A percentile compares a stretch with the other conserved stretches of the same genome.
Conservation (phyloP, 1,140 invertebrate genomes). For the Plutomurus gul region DNA sequence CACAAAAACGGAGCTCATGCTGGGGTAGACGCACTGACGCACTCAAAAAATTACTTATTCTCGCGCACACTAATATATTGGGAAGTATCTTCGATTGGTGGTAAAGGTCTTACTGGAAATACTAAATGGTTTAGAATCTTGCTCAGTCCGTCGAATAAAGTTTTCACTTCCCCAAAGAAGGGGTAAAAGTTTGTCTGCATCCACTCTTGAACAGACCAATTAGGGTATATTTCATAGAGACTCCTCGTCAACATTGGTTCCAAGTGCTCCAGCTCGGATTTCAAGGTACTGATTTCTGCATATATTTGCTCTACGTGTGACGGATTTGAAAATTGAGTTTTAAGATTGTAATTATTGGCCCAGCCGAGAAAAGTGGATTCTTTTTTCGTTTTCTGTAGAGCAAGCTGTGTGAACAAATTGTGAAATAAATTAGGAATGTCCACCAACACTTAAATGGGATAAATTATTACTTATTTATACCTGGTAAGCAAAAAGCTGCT, state of each 20-base stretch:
- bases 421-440: background rate
- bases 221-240: slow-evolving; percentile 56
- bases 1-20: background rate
- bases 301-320: slow-evolving; percentile 56
- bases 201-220: slow-evolving; percentile 58
- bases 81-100: background rate
- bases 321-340: slow-evolving; percentile 58
- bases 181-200: slow-evolving; percentile 56
- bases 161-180: slow-evolving; percentile 52
- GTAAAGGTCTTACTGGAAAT: slow-evolving; percentile 49
- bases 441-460: background rate
- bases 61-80: slow-evolving; percentile 8
- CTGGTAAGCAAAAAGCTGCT: slow-evolving; percentile 21
- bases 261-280: slow-evolving; percentile 54
- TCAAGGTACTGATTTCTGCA: slow-evolving; percentile 52
- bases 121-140: slow-evolving; percentile 41
- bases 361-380: slow-evolving; percentile 57
- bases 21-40: background rate
- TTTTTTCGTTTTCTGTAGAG: slow-evolving; percentile 25
- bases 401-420: background rate
- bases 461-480: slow-evolving; percentile 2
- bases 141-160: slow-evolving; percentile 40
- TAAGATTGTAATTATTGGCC: slow-evolving; percentile 56
- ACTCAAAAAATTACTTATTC: background rate
- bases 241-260: slow-evolving; percentile 52